Evolutionary conservation across 2,888 invertebrate species (phyloP).

Genomic region (Alsophila aescularia): DNA sequence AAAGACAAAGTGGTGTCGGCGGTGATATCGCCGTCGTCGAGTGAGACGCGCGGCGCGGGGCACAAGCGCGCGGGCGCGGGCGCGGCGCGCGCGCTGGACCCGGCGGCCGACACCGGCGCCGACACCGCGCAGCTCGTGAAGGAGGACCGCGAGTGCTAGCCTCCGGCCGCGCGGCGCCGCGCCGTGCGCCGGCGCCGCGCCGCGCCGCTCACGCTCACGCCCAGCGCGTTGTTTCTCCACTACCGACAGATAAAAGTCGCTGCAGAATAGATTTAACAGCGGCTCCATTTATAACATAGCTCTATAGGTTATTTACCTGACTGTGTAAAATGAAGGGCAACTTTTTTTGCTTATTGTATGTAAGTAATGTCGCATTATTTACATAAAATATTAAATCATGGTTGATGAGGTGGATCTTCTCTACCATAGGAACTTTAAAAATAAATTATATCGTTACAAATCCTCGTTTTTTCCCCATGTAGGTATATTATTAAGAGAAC

Average conservation of each 20-base stretch:
- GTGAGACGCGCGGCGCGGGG: constrained; percentile 90
- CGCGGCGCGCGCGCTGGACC: constrained; percentile 92
- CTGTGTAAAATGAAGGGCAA: no score
- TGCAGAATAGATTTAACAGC: background rate
- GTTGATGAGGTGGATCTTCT: no score
- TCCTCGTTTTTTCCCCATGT: no score
- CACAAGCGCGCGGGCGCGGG: constrained; percentile 65
- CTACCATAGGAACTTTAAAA: no score
- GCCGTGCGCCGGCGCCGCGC: constrained; percentile 22
- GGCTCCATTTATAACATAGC: background rate
- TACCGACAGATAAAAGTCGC: constrained; percentile 10
- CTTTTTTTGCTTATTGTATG: no score
- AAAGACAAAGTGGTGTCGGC: constrained; percentile 89
- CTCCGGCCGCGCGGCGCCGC: constrained; percentile 21
- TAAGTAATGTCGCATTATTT: no score
- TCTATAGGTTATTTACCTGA: background rate
- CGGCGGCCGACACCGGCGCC: constrained; percentile 93
- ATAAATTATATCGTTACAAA: no score
- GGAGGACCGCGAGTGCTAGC: constrained; percentile 89
- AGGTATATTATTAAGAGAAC: no score
- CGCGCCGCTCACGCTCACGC: constrained; percentile 21
- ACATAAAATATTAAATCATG: no score
- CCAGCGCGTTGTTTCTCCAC: constrained; percentile 7
- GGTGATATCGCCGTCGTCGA: constrained; percentile 91
- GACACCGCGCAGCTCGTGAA: constrained; percentile 96